phyloP scores from a whole-genome alignment of 1,140 invertebrate genomes.

The Drosophila funebris region DNA sequence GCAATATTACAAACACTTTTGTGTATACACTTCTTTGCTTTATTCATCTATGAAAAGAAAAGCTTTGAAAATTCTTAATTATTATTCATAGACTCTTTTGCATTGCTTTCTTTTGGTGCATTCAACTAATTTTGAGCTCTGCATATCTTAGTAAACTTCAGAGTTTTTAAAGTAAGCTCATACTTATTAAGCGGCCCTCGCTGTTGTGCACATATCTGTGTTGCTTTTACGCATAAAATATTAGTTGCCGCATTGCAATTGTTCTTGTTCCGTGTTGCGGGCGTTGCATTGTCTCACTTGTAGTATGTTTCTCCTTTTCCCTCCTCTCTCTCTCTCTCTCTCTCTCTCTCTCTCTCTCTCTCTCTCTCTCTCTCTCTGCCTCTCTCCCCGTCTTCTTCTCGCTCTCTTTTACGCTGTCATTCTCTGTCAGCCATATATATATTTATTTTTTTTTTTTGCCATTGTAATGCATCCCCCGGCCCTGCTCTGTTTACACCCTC shows the following conservation, averaged over 20 bases:
- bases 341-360: background rate
- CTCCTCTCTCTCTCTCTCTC: background rate
- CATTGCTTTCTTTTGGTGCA: too few relatives aligned
- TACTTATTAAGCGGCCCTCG: slow-evolving; percentile 20
- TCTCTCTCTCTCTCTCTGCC: background rate
- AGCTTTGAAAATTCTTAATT: too few relatives aligned
- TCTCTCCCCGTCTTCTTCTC: background rate
- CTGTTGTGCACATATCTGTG: slow-evolving; percentile 26
- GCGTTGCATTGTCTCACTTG: slow-evolving; percentile 70
- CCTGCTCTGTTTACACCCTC: background rate
- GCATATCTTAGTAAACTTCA: background rate
- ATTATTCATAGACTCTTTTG: too few relatives aligned
- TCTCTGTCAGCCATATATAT: slow-evolving; percentile 53
- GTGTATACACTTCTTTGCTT: too few relatives aligned
- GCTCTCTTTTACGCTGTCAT: too few relatives aligned
- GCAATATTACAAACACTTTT: too few relatives aligned
- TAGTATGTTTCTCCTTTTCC: slow-evolving; percentile 2
- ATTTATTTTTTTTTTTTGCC: slow-evolving; percentile 45
- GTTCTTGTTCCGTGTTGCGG: slow-evolving; percentile 66
- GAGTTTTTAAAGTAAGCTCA: background rate
- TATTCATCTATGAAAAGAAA: too few relatives aligned
- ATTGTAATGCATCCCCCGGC: slow-evolving; percentile 55
- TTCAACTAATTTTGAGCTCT: too few relatives aligned
- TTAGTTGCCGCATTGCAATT: slow-evolving; percentile 79
- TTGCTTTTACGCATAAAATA: slow-evolving; percentile 77